phyloP scores from a whole-genome alignment of 2,797 vertebrate species.

The Lepilemur septentrionalis region DNA sequence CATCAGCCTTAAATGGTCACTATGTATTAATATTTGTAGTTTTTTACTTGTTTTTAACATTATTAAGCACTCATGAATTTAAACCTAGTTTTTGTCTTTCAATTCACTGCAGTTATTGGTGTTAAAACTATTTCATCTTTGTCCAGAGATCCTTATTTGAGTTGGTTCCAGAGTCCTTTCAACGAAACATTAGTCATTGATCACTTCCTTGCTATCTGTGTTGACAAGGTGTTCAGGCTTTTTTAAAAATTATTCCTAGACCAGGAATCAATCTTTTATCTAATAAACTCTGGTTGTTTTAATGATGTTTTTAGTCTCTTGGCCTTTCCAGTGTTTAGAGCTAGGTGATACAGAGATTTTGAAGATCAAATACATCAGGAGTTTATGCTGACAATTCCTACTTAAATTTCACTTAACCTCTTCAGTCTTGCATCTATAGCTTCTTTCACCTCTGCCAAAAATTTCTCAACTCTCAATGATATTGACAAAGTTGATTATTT shows the following conservation, averaged over 20 bases:
- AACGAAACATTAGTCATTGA: not conserved
- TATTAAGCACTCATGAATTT: not conserved
- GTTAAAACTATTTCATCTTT: not conserved
- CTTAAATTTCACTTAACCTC: not conserved
- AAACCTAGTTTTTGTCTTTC: not conserved
- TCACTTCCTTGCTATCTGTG: not conserved
- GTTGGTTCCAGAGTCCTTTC: not conserved
- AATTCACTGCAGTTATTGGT: not conserved
- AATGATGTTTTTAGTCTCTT: not conserved
- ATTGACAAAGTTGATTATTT: not conserved
- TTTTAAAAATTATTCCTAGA: not conserved
- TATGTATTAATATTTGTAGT: not conserved
- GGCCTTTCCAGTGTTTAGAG: not conserved
- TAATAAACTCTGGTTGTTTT: not conserved
- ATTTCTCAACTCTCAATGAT: not conserved
- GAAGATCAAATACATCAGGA: not conserved
- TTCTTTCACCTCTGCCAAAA: not conserved
- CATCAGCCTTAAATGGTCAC: not conserved
- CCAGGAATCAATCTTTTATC: not conserved
- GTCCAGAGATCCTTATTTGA: not conserved
- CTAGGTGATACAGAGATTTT: not conserved
- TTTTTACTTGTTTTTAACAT: not conserved
- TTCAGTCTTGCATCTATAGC: too few relatives aligned
- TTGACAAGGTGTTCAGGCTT: not conserved
- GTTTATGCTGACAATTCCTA: not conserved